phyloP scores from a whole-genome alignment of 2,888 invertebrate species.

The Horisme vitalbata region DNA sequence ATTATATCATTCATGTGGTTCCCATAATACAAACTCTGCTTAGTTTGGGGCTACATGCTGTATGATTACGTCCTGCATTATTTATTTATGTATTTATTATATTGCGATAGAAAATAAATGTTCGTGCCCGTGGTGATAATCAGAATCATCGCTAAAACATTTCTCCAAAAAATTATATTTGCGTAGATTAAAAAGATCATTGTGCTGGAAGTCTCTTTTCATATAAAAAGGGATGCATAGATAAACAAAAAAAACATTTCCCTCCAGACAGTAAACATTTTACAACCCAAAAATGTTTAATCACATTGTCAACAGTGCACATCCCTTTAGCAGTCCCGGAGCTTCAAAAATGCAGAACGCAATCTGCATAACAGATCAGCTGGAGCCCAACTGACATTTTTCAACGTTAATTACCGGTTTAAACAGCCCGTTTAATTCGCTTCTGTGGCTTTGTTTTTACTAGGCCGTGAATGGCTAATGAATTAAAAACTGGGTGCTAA shows the following conservation, averaged over 20 bases:
- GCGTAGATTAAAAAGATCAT: too few species aligned
- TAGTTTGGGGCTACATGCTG: too few species aligned
- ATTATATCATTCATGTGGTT: too few species aligned
- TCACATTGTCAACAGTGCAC: conserved; percentile 3
- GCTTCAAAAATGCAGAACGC: conserved; percentile 50
- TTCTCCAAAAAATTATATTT: too few species aligned
- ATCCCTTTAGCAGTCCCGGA: conserved; percentile 18
- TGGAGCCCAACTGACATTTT: conserved; percentile 43
- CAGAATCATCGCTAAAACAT: too few species aligned
- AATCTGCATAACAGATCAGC: conserved; percentile 54
- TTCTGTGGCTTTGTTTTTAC: conserved; percentile 24
- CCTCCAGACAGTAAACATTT: neutral
- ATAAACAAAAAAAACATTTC: neutral
- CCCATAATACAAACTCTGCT: too few species aligned
- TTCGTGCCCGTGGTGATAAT: too few species aligned
- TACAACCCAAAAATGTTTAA: conserved; percentile 1
- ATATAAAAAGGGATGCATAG: too few species aligned
- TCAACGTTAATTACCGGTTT: conserved; percentile 43
- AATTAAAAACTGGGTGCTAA: conserved; percentile 21
- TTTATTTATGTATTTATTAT: too few species aligned
- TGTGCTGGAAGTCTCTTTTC: too few species aligned
- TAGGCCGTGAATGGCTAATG: conserved; percentile 23
- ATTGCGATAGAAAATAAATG: too few species aligned
- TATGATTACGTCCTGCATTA: too few species aligned
- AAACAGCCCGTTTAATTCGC: conserved; percentile 28